Evolutionary conservation across 2,797 vertebrate species (phyloP), one percentile per base, ranked within the genome.

Genomic region (Tapera naevia): DNA sequence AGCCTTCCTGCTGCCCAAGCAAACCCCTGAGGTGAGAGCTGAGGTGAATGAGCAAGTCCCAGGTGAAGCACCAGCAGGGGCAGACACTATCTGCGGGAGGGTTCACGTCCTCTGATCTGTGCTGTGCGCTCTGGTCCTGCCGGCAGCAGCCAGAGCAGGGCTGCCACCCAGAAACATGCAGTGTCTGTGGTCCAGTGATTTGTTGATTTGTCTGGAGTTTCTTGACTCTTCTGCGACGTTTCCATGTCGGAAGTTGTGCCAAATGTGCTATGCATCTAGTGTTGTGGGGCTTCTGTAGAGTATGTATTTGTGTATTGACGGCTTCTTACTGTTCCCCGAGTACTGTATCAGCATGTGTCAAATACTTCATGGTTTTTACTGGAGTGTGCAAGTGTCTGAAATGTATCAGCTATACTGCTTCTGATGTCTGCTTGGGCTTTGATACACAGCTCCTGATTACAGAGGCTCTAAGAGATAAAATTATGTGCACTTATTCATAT

Each of bases 321-420:
- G 17, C 41, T 19, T 56, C 51, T 69, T 2, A 0, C 46, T 66
- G 35, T 8, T 64, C 28, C 58, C 58, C 71, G 15, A 4, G 51
- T 9, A 2, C 30, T 28, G 5, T 5, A 7, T 50, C 2, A 9
- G 30, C 32, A 7, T 4, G 0, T 28, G 64, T 39, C 73, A 56
- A 7, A n/a, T 56, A 13, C 22, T 21, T 58, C 7, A 4, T 51
- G 67, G 35, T 46, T 69, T 54, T 71, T 10, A 4, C 32, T 74
- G 53, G 75, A 11, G 5, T 3, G 14, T 54, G 66, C 51, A 9
- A 11, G n/a, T 25, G n/a, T 72, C 53, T 80, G 70, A 19, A 58
- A 28, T 54, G 43, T 27, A 5, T 65, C 28, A 3, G 50, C 30
- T 37, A 17, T 46, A 11, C 50, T 15, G 35, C 50, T 37, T 25